A percentile compares a stretch with the other conserved stretches of the same genome.
phyloP scores from a whole-genome alignment of 92 coral and sea anemone species.

The Phenganax subtilis region DNA sequence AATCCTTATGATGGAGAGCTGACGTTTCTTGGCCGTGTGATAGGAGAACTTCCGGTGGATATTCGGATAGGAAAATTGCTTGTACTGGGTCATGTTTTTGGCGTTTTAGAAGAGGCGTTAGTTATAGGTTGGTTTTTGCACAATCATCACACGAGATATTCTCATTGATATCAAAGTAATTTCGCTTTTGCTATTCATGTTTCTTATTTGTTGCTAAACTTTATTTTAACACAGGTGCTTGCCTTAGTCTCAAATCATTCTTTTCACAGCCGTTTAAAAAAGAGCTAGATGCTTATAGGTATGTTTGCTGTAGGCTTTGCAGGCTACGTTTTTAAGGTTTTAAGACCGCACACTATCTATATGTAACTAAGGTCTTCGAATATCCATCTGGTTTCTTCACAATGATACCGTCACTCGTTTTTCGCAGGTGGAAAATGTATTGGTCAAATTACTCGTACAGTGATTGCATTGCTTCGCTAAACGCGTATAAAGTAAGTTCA shows the following conservation, averaged over 20 bases:
- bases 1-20: conserved; percentile 95
- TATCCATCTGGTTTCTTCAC: neutral
- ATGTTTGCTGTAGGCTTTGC: neutral
- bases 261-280: conserved; percentile 69
- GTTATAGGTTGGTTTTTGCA: conserved; percentile 66
- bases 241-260: conserved; percentile 73
- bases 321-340: neutral
- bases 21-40: conserved; percentile 85
- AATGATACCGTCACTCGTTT: neutral
- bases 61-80: conserved; percentile 85
- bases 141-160: neutral
- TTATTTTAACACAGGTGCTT: conserved; percentile 58
- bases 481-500: conserved; percentile 65
- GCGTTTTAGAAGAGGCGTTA: conserved; percentile 89
- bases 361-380: too few relatives aligned
- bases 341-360: too few relatives aligned
- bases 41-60: conserved; percentile 80
- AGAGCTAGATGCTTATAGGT: conserved; percentile 82
- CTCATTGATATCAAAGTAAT: neutral
- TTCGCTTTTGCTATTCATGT: neutral
- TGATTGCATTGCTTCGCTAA: conserved; percentile 77
- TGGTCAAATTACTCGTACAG: conserved; percentile 74
- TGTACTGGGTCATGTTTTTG: conserved; percentile 85
- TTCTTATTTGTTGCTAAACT: neutral
- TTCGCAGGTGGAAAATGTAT: conserved; percentile 65